Evolutionary conservation across 2,113 vertebrate species (phyloP), one percentile per base, ranked within the genome.

Genomic region (Ranitomeya imitator): DNA sequence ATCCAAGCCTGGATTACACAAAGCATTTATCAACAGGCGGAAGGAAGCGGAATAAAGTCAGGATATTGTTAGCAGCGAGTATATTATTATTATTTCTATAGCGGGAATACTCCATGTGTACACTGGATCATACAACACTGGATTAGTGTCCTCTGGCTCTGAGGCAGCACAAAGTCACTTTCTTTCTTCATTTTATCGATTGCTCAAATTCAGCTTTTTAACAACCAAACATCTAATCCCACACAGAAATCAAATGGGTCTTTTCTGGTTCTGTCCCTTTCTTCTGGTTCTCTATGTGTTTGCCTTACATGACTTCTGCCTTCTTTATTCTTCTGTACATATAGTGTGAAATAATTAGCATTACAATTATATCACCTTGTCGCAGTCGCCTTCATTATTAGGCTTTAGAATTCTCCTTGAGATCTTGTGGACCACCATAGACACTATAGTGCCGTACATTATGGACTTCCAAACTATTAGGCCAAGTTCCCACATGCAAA

Each of bases 1-100:
- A 26, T 26, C 71, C 21, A 54, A 84, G 67, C 51, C 63, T 26
- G n/a, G 31, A 83, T 55, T 54, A 52, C 82, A 67, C 69, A 71
- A 26, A 23, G n/a, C 51, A 18, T 63, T 63, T 86, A 21, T 78
- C 65, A n/a, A 77, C 31, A 78, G 71, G 83, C 61, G 67, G 67
- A 85, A 54, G 26, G 8, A n/a, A 60, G 12, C 59, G 26, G 78
- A 59, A 21, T 86, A 78, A 84, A 84, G 45, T 21, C 21, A 71
- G 18, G 26, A 23, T 16, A 69, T 55, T 71, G 52, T 71, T 69
- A 65, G 60, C 55, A 59, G 77, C 21, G 52, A 83, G 26, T 21
- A 63, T 63, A n/a, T n/a, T n/a, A n/a, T n/a, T n/a, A n/a, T n/a
- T n/a, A n/a, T n/a, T n/a, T n/a, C n/a, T n/a, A 45, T 12, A 82